phyloP scores from a whole-genome alignment of 2,113 vertebrate species.

The Microcebus tavaratra region DNA sequence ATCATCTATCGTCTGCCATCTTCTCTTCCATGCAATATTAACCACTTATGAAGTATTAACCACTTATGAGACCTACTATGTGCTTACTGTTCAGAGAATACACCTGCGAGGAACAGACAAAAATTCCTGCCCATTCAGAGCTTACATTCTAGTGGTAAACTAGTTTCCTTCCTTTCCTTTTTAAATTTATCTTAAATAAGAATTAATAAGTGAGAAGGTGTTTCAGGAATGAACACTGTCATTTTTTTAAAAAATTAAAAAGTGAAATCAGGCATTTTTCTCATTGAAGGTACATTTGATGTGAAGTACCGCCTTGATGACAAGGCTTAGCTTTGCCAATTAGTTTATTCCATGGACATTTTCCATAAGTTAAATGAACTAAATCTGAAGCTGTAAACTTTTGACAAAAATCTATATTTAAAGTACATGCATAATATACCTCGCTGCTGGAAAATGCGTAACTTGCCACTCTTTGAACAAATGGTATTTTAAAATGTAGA shows the following conservation, averaged over 20 bases:
- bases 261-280: background rate
- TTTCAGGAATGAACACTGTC: background rate
- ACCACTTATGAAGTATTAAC: background rate
- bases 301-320: background rate
- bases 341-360: background rate
- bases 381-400: constrained; percentile 3
- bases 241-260: constrained; percentile 14
- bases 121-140: background rate
- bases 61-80: background rate
- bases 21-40: background rate
- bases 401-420: background rate
- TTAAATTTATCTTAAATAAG: background rate
- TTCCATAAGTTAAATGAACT: background rate
- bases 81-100: background rate
- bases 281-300: background rate
- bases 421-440: background rate
- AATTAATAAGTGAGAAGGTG: background rate
- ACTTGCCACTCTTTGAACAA: background rate
- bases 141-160: background rate
- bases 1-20: background rate
- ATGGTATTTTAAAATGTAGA: constrained; percentile 32
- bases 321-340: background rate
- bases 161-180: background rate
- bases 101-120: background rate
- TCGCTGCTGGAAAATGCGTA: background rate